Base-by-base conservation (phyloP, 2,113 vertebrate species). In the Elaphurus davidianus region DNA sequence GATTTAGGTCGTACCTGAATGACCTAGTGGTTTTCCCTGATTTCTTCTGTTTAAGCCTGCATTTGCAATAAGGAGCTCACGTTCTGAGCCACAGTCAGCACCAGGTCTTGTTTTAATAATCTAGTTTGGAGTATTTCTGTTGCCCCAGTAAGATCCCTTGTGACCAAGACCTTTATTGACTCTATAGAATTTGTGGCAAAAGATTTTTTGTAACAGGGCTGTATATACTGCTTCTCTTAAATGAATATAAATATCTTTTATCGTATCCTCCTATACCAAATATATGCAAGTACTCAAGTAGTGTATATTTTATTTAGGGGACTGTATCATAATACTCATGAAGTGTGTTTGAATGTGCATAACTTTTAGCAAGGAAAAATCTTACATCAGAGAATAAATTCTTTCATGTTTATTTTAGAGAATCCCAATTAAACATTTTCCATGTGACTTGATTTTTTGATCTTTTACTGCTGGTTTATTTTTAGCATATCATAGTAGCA, bases 371-470 rank as follows among this genome's bases (percentile, higher is more conserved):
- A 81, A 91, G 60, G 45, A 92, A 79, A 71, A 89, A 62, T 57
- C 50, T 95, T 91, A 9, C 87, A 83, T 95, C 71, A 97, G 71
- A 96, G n/a, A 83, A 27, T 85, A 96, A 95, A 86, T 59, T 74
- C 40, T 87, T 97, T 96, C 33, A 83, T 90, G 36, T 96, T 94
- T 90, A 87, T 96, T 87, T 95, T 96, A 84, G 54, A 91, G 84
- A 94, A 17, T 85, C 19, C 54, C 28, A 89, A 90, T 96, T 86
- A 97, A 93, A 85, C 16, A 71, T 89, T 91, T 97, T 85, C 43
- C 45, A 10, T 96, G 97, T 90, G 86, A 86, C 71, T 96, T 98
- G 93, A 62, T 43, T 60, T 92, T 98, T 97, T 95, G 57, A 85
- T 97, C 43, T 93, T 95, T 94, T 89, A 47, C 40, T 91, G 27